phyloP scores from a whole-genome alignment of 2,113 vertebrate genomes.

The Gymnorhina tibicen region DNA sequence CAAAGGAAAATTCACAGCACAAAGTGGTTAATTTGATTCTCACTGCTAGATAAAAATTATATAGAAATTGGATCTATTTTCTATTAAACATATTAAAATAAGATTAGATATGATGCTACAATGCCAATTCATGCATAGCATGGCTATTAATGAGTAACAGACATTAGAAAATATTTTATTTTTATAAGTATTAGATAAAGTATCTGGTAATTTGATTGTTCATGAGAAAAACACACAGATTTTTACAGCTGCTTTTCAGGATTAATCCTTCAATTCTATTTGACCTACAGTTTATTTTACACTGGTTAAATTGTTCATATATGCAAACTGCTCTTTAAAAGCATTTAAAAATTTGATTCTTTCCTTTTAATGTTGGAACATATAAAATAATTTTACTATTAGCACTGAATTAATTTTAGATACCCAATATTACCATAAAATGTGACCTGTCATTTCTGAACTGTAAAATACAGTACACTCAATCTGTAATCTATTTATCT shows the following conservation, averaged over 20 bases:
- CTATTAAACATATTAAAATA: not conserved
- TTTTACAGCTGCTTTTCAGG: not conserved
- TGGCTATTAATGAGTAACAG: not conserved
- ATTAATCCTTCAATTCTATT: not conserved
- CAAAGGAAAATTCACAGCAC: not conserved
- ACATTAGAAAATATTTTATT: not conserved
- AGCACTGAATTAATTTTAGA: not conserved
- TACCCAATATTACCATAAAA: not conserved
- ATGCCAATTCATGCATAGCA: not conserved
- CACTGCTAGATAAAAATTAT: not conserved
- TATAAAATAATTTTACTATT: not conserved
- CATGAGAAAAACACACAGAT: fast-evolving
- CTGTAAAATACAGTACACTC: not conserved
- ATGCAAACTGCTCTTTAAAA: not conserved
- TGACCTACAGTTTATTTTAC: not conserved
- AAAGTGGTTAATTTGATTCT: not conserved
- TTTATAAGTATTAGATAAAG: not conserved
- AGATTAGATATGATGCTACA: not conserved
- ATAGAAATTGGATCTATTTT: not conserved
- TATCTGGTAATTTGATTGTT: not conserved
- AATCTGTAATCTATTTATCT: not conserved
- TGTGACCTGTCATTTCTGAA: not conserved
- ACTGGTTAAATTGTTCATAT: not conserved
- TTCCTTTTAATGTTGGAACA: not conserved
- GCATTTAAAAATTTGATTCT: not conserved